Conservation (phyloP, 2,888 invertebrate genomes). For the Thera britannica region DNA sequence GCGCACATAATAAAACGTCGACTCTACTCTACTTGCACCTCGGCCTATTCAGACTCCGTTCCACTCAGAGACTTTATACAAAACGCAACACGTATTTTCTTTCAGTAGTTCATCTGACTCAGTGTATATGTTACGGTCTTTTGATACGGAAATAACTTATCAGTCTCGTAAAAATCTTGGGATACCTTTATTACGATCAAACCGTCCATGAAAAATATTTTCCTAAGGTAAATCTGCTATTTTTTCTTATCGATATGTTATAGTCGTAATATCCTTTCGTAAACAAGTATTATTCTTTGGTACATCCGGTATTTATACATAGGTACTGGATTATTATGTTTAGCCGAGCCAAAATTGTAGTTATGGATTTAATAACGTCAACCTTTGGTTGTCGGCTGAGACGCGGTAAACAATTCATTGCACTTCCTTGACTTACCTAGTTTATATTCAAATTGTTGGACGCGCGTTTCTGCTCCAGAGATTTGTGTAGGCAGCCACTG, state of each 20-base stretch:
- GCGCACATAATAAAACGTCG: slow-evolving; percentile 34
- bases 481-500: slow-evolving; percentile 46
- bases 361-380: slow-evolving; percentile 14
- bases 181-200: slow-evolving; percentile 33
- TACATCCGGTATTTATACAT: slow-evolving; percentile 8
- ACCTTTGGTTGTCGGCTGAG: slow-evolving; percentile 25
- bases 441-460: slow-evolving; percentile 70
- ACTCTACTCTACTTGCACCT: slow-evolving; percentile 36
- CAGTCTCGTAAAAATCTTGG: slow-evolving; percentile 37
- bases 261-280: slow-evolving; percentile 7
- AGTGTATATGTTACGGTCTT: slow-evolving; percentile 33
- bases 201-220: slow-evolving; percentile 29
- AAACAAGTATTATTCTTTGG: slow-evolving; percentile 10
- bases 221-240: slow-evolving; percentile 25
- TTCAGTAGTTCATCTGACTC: slow-evolving; percentile 41
- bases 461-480: slow-evolving; percentile 44
- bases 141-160: slow-evolving; percentile 41
- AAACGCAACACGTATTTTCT: slow-evolving; percentile 42
- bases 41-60: slow-evolving; percentile 34
- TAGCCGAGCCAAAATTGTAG: slow-evolving; percentile 16
- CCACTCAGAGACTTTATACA: slow-evolving; percentile 26
- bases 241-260: slow-evolving; percentile 17
- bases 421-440: slow-evolving; percentile 55
- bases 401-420: slow-evolving; percentile 50
- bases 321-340: slow-evolving; percentile 21